Evolutionary conservation across 2,113 vertebrate species (phyloP).

Genomic region (Spheniscus mendiculus): DNA sequence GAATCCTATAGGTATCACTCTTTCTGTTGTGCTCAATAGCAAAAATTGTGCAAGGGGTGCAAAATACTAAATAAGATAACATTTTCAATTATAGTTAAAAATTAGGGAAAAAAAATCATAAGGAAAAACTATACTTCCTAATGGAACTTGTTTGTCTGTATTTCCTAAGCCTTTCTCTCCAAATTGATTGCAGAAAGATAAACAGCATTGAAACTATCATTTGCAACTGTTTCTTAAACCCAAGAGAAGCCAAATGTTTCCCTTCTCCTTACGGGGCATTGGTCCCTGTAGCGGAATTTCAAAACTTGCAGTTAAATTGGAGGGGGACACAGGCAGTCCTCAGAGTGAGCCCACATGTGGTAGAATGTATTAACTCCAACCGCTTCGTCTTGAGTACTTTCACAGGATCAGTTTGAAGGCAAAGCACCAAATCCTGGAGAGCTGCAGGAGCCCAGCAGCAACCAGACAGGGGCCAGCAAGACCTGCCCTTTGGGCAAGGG

Average conservation of each 20-base stretch:
- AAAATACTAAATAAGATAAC: neutral
- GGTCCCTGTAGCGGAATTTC: neutral
- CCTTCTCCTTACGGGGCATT: neutral
- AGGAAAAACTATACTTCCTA: neutral
- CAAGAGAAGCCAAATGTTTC: neutral
- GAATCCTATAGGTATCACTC: neutral
- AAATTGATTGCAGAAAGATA: neutral
- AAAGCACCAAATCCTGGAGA: neutral
- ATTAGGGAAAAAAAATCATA: neutral
- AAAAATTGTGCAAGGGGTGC: neutral
- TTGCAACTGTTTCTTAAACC: neutral
- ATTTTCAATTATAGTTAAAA: neutral
- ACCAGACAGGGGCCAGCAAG: neutral
- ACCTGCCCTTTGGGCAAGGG: neutral
- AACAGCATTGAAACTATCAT: neutral
- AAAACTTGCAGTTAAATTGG: neutral
- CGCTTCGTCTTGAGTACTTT: neutral
- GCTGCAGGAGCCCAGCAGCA: neutral
- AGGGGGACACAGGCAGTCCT: neutral
- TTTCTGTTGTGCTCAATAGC: neutral
- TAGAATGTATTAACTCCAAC: neutral
- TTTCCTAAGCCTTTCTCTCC: neutral
- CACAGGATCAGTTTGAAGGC: neutral
- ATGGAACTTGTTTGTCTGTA: neutral
- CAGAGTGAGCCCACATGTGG: neutral